Evolutionary conservation across 2,888 invertebrate species (phyloP).

Genomic region (Plebejus anna): DNA sequence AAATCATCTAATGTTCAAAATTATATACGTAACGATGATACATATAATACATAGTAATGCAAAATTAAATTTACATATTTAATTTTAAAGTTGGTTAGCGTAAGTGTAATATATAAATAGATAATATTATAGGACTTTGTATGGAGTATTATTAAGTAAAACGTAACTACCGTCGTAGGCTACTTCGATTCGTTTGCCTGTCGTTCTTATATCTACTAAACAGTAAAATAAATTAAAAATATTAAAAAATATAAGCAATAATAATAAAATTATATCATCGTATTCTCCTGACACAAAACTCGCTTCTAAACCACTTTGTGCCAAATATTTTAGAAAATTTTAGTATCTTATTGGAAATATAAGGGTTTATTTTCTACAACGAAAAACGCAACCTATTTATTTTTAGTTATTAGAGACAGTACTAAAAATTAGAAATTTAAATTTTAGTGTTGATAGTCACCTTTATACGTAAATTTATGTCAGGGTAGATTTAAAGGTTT

Average conservation of each 20-base stretch:
- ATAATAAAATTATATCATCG: background rate
- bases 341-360: slow-evolving; percentile 34
- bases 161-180: slow-evolving; percentile 27
- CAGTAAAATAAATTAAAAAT: slow-evolving; percentile 3
- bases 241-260: slow-evolving; percentile 8
- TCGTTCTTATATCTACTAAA: slow-evolving; percentile 6
- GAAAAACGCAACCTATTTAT: slow-evolving; percentile 40
- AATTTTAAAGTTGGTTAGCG: slow-evolving; percentile 73
- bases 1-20: slow-evolving; percentile 78
- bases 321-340: slow-evolving; percentile 60
- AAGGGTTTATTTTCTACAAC: slow-evolving; percentile 31
- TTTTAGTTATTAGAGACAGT: slow-evolving; percentile 63
- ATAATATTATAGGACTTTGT: slow-evolving; percentile 71
- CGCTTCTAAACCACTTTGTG: slow-evolving; percentile 68
- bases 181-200: slow-evolving; percentile 25
- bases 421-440: slow-evolving; percentile 65
- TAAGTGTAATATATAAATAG: slow-evolving; percentile 77
- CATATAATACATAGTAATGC: slow-evolving; percentile 79
- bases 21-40: slow-evolving; percentile 79
- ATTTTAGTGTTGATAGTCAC: slow-evolving; percentile 80
- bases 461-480: slow-evolving; percentile 94
- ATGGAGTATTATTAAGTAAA: slow-evolving; percentile 57
- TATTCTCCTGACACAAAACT: slow-evolving; percentile 36
- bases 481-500: slow-evolving; percentile 83
- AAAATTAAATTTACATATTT: slow-evolving; percentile 75